phyloP scores from a whole-genome alignment of 2,797 vertebrate genomes.

The Pipistrellus nathusii region DNA sequence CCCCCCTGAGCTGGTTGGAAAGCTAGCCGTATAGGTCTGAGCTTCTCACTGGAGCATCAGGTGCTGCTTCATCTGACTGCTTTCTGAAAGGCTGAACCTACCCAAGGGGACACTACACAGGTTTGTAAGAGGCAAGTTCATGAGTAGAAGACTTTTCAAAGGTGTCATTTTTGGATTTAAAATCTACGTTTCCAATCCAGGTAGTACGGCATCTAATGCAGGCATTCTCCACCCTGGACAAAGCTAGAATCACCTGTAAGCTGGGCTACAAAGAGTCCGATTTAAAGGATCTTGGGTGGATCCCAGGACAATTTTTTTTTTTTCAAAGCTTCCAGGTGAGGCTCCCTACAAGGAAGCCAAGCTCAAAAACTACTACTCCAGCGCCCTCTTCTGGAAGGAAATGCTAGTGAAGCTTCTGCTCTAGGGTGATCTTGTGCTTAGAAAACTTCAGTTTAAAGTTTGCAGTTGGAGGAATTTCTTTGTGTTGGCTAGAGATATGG shows the following conservation, averaged over 20 bases:
- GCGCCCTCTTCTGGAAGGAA: neutral
- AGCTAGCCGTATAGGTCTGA: neutral
- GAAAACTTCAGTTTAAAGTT: neutral
- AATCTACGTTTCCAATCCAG: neutral
- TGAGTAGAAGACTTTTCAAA: neutral
- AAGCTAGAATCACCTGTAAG: neutral
- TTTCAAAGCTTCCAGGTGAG: neutral
- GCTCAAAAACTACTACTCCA: neutral
- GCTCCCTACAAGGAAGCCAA: neutral
- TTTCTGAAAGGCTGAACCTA: neutral
- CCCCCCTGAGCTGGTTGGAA: neutral
- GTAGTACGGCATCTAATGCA: neutral
- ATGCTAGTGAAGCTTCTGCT: neutral
- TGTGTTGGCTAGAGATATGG: neutral
- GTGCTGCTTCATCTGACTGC: neutral
- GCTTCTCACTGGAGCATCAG: neutral
- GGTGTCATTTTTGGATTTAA: slow-evolving; percentile 12
- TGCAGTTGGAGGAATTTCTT: neutral
- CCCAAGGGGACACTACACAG: neutral
- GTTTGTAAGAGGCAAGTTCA: slow-evolving; percentile 27
- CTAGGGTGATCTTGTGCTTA: neutral
- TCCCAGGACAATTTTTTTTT: neutral
- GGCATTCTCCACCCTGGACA: neutral
- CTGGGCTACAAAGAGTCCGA: neutral
- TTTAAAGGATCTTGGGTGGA: neutral